Base-by-base conservation (phyloP, 2,888 invertebrate genomes). In the Platerodrilus igneus region DNA sequence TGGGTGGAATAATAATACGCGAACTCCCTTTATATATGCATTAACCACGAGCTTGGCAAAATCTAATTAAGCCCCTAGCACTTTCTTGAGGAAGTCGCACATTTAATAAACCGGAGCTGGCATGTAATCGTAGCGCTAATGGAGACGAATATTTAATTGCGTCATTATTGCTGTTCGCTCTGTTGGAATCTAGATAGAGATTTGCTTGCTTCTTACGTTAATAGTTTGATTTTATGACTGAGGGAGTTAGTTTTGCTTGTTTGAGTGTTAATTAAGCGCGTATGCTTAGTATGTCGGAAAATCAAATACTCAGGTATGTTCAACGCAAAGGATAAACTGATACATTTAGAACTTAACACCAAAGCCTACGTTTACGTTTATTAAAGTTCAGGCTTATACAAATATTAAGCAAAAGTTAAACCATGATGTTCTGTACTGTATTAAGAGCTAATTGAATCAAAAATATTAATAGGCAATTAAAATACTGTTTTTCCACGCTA, bases 61-160 rank as follows among this genome's bases (percentile, higher is more conserved):
- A 64, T 62, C 62, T 64, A 66, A 66, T 66, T 64, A 65, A 61
- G 59, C 34, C 23, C 27, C 34, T 59, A 38, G 52, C 48, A 32
- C 55, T 53, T 55, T 56, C 53, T 53, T 52, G 59, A 57, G 61
- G 56, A 59, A 66, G 65, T 66, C 66, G 59, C 65, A 65, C 63
- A 66, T 66, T 67, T 67, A 66, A 67, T 67, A 66, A 66, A 66
- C 65, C 64, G 58, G 59, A 56, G 53, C 60, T 56, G 60, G 59
- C 57, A 60, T 62, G 63, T 66, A 64, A 65, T 66, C 62, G 63
- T 59, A 55, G 63, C 61, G 64, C 63, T 66, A 67, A 66, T 64
- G 63, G 64, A 63, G 63, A 60, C 62, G 62, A 64, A 66, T 65
- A 64, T 63, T 65, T 64, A 63, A 65, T 65, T 64, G 62, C 62